Conservation (phyloP, 2,888 invertebrate genomes). For the Mallateleia sp. region DNA sequence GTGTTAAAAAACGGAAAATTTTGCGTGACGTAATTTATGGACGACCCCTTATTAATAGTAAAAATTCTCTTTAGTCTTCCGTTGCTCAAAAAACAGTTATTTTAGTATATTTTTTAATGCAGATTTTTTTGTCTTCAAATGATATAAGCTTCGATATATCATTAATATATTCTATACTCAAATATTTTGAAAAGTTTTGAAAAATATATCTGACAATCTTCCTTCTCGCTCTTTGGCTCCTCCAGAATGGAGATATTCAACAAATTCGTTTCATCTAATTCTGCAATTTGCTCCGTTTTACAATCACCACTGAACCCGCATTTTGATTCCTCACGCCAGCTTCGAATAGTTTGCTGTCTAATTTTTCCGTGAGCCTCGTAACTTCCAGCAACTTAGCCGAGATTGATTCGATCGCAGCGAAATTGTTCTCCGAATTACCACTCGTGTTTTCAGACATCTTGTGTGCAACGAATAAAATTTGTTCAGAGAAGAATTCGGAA, state of each 20-base stretch:
- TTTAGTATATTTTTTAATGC: too few species aligned
- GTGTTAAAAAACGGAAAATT: too few species aligned
- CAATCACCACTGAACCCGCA: conserved; percentile 4
- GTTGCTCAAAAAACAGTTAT: too few species aligned
- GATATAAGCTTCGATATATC: too few species aligned
- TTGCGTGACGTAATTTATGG: too few species aligned
- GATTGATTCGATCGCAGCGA: conserved; percentile 92
- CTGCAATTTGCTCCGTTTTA: conserved; percentile 22
- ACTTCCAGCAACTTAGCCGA: conserved; percentile 92
- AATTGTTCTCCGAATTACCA: conserved; percentile 88
- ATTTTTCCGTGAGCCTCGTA: conserved; percentile 92
- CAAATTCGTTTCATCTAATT: conserved; percentile 22
- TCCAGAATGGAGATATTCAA: conserved; percentile 2
- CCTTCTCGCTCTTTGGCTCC: conserved; percentile 10
- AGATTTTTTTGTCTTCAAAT: too few species aligned
- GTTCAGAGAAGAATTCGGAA: neutral
- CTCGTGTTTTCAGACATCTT: conserved; percentile 85
- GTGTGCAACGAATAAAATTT: conserved; percentile 22
- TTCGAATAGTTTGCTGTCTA: conserved; percentile 90
- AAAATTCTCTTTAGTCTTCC: too few species aligned
- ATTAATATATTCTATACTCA: too few species aligned
- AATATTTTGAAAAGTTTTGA: too few species aligned
- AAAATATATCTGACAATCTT: conserved; percentile 43
- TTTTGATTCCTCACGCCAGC: conserved; percentile 87
- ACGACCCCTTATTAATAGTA: too few species aligned